Evolutionary conservation across 2,113 vertebrate genomes (phyloP), one percentile per base, ranked within the genome.

Genomic region (Colius striatus): DNA sequence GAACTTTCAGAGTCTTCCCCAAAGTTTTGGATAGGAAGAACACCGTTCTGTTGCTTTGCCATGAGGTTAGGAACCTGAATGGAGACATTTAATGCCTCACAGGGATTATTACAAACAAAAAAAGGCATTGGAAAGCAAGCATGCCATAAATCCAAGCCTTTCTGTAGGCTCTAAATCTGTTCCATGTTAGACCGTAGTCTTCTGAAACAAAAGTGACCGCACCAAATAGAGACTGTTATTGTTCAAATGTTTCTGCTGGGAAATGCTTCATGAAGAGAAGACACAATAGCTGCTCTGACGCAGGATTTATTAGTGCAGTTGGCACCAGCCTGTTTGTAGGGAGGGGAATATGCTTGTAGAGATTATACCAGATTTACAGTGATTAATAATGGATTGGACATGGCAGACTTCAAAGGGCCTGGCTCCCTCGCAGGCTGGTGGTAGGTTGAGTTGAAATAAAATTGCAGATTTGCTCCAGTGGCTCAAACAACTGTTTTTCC

Each of bases 281-380:
- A 74, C 84, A 97, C 95, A 94, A 94, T 62, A 87, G 92, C 95
- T 84, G 29, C 74, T 77, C 96, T 86, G 95, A 90, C 1, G 20
- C 32, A 68, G 92, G 97, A 97, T 97, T 97, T 96, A 96, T 95
- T 94, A 77, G 92, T 86, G 94, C 79, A 89, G 91, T 95, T 94
- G 96, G 94, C 94, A 92, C 93, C 70, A 45, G 90, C n/a, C 60
- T 91, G 63, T 96, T 97, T 96, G 95, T 78, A 92, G 94, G 75
- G 85, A 97, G 87, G 8, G 6, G 97, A 97, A 96, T 96, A 91
- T 95, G 96, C 96, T 97, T 97, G 97, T 83, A 94, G 96, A 97
- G 97, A 97, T 97, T 95, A 97, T 92, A 95, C 71, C 94, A 96
- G 97, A 98, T 97, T 97, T 97, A 96, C 83, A 25, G 79, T 89